Percentiles rank a stretch among this genome's conserved stretches.
These are phyloP conservation scores for Phallusia fumigata DNA, from an alignment of 23 tunicate species.

Conservation along the genomic window DNA sequence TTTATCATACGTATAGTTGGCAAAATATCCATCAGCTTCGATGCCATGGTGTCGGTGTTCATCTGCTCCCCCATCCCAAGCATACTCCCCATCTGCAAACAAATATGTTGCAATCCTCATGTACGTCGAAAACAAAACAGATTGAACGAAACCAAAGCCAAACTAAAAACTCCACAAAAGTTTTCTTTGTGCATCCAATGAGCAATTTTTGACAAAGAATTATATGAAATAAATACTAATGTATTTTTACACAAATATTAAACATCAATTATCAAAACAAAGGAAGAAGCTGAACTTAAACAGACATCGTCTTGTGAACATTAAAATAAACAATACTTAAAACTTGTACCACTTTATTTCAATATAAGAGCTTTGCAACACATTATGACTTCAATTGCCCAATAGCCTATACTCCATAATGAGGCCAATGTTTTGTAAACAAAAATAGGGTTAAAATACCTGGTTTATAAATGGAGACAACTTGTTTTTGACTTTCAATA, in stretches of 20 bases:
- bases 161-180: background rate
- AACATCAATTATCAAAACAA: background rate
- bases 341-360: too few species aligned
- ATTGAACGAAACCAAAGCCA: background rate
- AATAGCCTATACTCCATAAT: too few species aligned
- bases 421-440: too few species aligned
- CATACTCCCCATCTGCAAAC: slow-evolving; percentile 50
- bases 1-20: slow-evolving; percentile 82
- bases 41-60: slow-evolving; percentile 66
- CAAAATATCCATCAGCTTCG: slow-evolving; percentile 72
- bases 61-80: slow-evolving; percentile 85
- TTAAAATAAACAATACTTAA: too few species aligned
- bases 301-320: too few species aligned
- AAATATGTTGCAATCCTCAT: background rate
- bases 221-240: background rate
- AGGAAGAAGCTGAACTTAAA: too few species aligned
- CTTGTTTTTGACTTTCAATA: slow-evolving; percentile 79
- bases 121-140: too few species aligned
- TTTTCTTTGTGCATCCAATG: background rate
- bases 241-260: background rate
- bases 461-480: slow-evolving; percentile 66
- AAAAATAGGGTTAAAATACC: slow-evolving; percentile 1
- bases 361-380: too few species aligned
- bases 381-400: too few species aligned
- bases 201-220: background rate